Base-by-base conservation (phyloP, 2,888 invertebrate species). In the Dicroscelio sp. region DNA sequence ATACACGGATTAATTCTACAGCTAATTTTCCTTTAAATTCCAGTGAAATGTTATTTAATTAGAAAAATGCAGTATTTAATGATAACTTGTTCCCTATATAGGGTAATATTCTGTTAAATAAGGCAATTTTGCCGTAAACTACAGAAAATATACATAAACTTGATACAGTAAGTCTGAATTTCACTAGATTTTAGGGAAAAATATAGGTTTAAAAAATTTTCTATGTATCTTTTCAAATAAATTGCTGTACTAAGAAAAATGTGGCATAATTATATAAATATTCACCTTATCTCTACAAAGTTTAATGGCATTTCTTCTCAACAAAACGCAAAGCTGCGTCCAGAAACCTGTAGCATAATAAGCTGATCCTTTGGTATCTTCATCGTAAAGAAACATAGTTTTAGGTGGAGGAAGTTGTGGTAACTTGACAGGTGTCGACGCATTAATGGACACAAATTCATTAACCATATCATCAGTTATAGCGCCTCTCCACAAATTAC, bases 241-340 rank as follows among this genome's bases (percentile, higher is more conserved):
- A n/a, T n/a, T n/a, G n/a, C n/a, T n/a, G n/a, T n/a, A n/a, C n/a
- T n/a, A n/a, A n/a, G n/a, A n/a, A n/a, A n/a, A n/a, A n/a, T n/a
- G n/a, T n/a, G n/a, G n/a, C n/a, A n/a, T n/a, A 52, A 52, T 17
- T 52, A 52, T 17, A 63, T 63, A 8, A 30, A 12, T 63, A 30
- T 35, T 75, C 93, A 97, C 98, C 87, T 97, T 98, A 95, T 98
- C 98, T 60, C 99, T 97, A 96, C 98, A 98, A 88, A 98, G 97
- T 89, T 98, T 97, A 86, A 98, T 96, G 94, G 97, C 97, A 52
- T 98, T 98, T 93, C 98, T 97, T 93, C 97, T 97, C 82, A 98
- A 97, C 84, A 98, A 97, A 67, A 98, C 97, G 67, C 95, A 94
- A 20, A 98, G 94, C 95, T 98, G 98, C 35, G 97, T 97, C 94